phyloP scores from a whole-genome alignment of 2,888 invertebrate species.

The Melieria omissa region DNA sequence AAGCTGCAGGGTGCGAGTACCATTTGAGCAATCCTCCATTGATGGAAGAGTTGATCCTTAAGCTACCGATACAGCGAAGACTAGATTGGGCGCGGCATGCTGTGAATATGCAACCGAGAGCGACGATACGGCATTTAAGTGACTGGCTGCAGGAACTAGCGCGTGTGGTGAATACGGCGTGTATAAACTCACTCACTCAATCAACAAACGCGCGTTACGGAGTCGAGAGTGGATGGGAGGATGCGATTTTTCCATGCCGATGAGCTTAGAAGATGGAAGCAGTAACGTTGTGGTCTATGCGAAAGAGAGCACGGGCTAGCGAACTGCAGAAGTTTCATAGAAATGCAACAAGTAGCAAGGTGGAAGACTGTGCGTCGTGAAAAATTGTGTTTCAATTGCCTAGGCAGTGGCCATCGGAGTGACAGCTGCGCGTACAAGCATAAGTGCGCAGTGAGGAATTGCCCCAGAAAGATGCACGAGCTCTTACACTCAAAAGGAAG shows the following conservation, averaged over 20 bases:
- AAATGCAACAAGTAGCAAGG: no score
- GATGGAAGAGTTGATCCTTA: constrained; percentile 8
- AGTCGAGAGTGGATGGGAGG: not conserved
- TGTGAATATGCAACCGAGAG: not conserved
- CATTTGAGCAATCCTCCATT: constrained; percentile 1
- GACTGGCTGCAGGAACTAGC: constrained; percentile 18
- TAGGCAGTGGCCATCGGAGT: constrained; percentile 17
- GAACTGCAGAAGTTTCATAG: no score
- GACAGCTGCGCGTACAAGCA: constrained; percentile 19
- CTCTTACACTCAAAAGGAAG: not conserved
- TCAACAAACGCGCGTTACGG: constrained; percentile 12
- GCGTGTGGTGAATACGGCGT: constrained; percentile 20
- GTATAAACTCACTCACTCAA: constrained; percentile 7
- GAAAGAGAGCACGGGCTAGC: no score
- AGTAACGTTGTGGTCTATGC: not conserved
- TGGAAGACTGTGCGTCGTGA: no score
- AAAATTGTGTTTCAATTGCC: constrained; percentile 31
- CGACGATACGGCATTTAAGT: constrained; percentile 10
- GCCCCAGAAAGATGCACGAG: not conserved
- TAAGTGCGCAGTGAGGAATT: not conserved
- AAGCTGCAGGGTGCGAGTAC: constrained; percentile 8
- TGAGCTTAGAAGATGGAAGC: not conserved
- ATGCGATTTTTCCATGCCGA: not conserved
- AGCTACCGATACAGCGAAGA: constrained; percentile 23
- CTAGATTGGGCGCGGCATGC: constrained; percentile 22